Percentiles rank a stretch among this genome's conserved stretches.
Evolutionary conservation across 2,888 invertebrate genomes (phyloP).

Genomic region (Aspidiotus rigidus): DNA sequence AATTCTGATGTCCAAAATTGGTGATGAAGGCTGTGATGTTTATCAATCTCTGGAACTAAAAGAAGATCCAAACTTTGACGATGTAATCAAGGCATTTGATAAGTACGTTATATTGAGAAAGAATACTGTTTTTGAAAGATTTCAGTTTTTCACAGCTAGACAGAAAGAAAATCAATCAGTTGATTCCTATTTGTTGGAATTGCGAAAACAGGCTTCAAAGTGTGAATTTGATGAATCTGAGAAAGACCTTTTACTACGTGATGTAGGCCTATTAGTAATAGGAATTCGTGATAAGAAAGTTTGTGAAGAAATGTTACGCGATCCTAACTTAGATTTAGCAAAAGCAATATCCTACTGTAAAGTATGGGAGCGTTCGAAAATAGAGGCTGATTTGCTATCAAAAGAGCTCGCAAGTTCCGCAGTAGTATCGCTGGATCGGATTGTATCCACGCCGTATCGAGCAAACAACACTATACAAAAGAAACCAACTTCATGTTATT

Average conservation of each 20-base stretch:
- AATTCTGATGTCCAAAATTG: too few relatives aligned
- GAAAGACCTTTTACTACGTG: not conserved
- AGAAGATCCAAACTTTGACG: not conserved
- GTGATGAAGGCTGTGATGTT: too few relatives aligned
- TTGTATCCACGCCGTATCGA: too few relatives aligned
- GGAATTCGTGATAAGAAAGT: not conserved
- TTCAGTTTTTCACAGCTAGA: not conserved
- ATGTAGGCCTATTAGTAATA: not conserved
- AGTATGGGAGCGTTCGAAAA: not conserved
- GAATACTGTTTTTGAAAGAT: conserved; percentile 3
- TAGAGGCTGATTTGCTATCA: too few relatives aligned
- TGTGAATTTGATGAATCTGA: not conserved
- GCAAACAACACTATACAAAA: too few relatives aligned
- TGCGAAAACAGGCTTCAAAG: not conserved
- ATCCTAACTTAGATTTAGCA: not conserved
- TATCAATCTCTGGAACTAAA: too few relatives aligned
- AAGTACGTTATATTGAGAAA: not conserved
- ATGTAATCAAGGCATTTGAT: not conserved
- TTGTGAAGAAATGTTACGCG: conserved; percentile 1
- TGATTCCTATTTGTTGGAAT: not conserved
- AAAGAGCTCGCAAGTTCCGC: too few relatives aligned
- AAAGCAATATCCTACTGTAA: not conserved
- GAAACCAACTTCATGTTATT: too few relatives aligned
- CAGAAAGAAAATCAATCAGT: not conserved
- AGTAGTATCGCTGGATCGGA: too few relatives aligned